Percentiles rank a stretch among this genome's conserved stretches.
phyloP scores from a whole-genome alignment of 2,797 vertebrate species.

The Enteromius argenteus region DNA sequence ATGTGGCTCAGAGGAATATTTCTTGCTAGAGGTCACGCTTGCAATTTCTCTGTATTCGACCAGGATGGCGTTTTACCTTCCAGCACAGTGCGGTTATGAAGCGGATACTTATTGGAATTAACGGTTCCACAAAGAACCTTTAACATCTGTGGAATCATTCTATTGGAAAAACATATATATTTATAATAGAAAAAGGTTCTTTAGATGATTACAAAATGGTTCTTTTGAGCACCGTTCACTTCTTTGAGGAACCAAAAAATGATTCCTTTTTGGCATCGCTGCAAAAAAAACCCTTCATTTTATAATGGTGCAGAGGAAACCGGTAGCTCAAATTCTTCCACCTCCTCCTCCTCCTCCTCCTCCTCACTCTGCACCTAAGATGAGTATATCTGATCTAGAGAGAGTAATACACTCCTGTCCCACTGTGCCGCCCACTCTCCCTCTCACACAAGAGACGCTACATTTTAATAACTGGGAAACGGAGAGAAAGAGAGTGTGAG shows the following conservation, averaged over 20 bases:
- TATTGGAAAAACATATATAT: not conserved
- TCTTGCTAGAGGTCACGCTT: conserved; percentile 46
- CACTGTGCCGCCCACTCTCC: conserved; percentile 54
- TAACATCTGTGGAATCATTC: not conserved
- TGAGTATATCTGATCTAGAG: conserved; percentile 49
- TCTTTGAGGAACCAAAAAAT: not conserved
- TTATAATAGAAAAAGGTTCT: not conserved
- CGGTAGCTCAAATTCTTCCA: conserved; percentile 36
- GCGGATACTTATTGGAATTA: not conserved
- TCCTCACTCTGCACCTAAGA: conserved; percentile 47
- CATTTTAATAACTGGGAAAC: conserved; percentile 60
- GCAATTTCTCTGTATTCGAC: conserved; percentile 61
- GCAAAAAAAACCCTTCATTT: not conserved
- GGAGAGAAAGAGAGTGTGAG: conserved; percentile 59
- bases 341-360: conserved; percentile 43
- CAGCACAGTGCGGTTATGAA: conserved; percentile 65
- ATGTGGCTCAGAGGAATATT: conserved; percentile 4
- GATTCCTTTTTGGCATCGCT: not conserved
- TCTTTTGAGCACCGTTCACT: not conserved
- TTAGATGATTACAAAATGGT: not conserved
- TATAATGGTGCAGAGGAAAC: conserved; percentile 51
- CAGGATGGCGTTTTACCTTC: conserved; percentile 56
- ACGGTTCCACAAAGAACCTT: conserved; percentile 54
- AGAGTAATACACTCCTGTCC: conserved; percentile 52
- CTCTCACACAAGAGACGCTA: conserved; percentile 50